Conservation (phyloP, 2,113 vertebrate genomes). For the Dendrocopos noguchii region DNA sequence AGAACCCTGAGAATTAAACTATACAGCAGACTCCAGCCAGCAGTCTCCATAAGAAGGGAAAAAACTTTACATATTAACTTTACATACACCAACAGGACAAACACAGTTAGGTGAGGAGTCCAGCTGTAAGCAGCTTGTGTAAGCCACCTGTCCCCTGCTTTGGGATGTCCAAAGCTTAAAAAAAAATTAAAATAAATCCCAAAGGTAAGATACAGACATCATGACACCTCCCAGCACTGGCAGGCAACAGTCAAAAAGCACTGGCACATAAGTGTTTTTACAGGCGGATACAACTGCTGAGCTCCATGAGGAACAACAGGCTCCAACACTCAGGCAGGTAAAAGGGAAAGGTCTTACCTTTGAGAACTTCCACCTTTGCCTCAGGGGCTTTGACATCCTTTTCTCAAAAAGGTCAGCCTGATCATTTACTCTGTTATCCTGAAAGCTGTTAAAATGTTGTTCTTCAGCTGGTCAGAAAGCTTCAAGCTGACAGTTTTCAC, state of each 20-base stretch:
- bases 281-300: background rate
- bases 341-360: background rate
- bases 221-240: fast-evolving
- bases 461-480: background rate
- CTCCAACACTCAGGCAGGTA: background rate
- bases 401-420: background rate
- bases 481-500: background rate
- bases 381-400: background rate
- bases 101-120: background rate
- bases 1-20: background rate
- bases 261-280: background rate
- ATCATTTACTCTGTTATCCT: background rate
- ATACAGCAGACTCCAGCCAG: background rate
- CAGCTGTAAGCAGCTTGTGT: background rate
- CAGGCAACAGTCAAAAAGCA: background rate
- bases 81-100: background rate
- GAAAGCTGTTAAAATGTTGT: background rate
- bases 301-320: background rate
- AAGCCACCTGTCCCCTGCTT: background rate
- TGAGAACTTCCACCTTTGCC: background rate
- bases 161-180: background rate
- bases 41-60: background rate
- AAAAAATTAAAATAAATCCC: background rate
- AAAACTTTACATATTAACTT: background rate
- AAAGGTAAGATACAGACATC: background rate